Conservation (phyloP, 2,113 vertebrate genomes). For the Aspidoscelis tigris region DNA sequence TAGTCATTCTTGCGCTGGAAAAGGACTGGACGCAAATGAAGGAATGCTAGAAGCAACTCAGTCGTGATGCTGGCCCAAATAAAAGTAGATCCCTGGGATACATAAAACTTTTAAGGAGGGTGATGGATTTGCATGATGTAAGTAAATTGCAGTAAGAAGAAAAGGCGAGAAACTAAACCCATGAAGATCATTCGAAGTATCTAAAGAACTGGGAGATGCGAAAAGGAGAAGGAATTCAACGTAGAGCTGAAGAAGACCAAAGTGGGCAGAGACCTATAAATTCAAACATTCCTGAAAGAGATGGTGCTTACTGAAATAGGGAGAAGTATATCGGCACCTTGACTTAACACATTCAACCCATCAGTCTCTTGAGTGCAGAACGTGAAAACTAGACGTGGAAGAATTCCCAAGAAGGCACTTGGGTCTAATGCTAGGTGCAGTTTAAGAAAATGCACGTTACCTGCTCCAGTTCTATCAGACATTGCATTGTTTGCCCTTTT, state of each 20-base stretch:
- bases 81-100: constrained; percentile 58
- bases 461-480: not conserved
- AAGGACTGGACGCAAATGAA: constrained; percentile 51
- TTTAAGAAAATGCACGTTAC: not conserved
- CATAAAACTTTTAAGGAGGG: constrained; percentile 57
- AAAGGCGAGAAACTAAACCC: not conserved
- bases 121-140: constrained; percentile 54
- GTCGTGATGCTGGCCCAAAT: constrained; percentile 55
- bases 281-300: not conserved
- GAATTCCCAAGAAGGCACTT: not conserved
- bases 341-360: no score
- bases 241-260: not conserved
- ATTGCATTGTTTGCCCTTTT: not conserved
- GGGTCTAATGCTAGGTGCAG: no score
- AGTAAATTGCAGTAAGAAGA: constrained; percentile 56
- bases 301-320: not conserved
- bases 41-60: constrained; percentile 49
- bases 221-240: not conserved
- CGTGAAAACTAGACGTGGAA: not conserved
- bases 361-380: not conserved
- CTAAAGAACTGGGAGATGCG: not conserved
- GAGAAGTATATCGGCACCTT: not conserved
- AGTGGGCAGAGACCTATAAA: not conserved
- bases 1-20: not conserved
- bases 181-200: not conserved